A percentile compares a stretch with the other conserved stretches of the same genome.
phyloP scores from a whole-genome alignment of 2,113 vertebrate species.

The Mastomys coucha region DNA sequence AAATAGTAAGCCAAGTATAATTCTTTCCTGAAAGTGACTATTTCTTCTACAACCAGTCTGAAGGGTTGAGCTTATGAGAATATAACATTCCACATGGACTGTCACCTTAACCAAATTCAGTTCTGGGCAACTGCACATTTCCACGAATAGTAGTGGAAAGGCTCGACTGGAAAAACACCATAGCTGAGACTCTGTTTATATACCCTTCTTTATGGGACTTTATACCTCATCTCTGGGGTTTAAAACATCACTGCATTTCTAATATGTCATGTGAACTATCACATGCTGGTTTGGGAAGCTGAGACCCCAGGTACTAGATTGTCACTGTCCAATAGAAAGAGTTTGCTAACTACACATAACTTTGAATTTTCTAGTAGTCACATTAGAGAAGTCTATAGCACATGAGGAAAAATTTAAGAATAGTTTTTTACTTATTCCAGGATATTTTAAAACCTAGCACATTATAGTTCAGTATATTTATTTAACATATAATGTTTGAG shows the following conservation, averaged over 20 bases:
- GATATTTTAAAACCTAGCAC: not conserved
- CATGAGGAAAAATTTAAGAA: not conserved
- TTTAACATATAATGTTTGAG: not conserved
- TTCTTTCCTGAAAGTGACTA: not conserved
- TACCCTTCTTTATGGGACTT: not conserved
- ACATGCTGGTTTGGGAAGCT: not conserved
- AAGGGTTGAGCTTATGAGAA: not conserved
- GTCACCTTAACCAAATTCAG: not conserved
- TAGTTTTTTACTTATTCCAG: not conserved
- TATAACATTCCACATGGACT: not conserved
- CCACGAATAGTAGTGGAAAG: not conserved
- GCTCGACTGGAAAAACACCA: not conserved
- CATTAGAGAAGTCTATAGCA: not conserved
- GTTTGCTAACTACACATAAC: not conserved
- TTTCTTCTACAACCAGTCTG: not conserved
- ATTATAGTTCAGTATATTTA: not conserved
- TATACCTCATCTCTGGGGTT: not conserved
- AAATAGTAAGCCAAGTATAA: not conserved
- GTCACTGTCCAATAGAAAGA: not conserved
- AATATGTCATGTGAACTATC: not conserved
- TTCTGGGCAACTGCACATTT: not conserved
- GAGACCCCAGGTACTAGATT: not conserved
- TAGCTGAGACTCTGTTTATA: not conserved
- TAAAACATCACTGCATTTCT: not conserved
- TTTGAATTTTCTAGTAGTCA: not conserved